Base-by-base conservation (phyloP, 2,888 invertebrate genomes). In the Archips xylosteana region DNA sequence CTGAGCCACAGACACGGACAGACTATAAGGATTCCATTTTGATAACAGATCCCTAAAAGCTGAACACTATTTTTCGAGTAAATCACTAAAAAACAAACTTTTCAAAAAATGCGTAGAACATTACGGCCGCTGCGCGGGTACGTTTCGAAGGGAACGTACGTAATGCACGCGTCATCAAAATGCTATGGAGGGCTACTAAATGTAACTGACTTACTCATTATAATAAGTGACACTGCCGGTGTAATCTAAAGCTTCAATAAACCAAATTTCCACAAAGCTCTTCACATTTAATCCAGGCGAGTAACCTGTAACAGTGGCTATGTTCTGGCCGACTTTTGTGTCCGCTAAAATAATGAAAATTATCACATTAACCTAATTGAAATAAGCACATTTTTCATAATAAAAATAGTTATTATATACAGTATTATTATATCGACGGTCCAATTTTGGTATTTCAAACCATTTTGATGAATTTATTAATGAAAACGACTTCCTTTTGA, bases 221-320 rank as follows among this genome's bases (percentile, higher is more conserved):
- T 91, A 93, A 83, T 87, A 92, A 5, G 87, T 77, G 13, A 92
- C 87, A 71, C 80, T 89, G 70, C 90, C 92, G 0, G 59, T 77
- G 71, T 89, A 93, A 36, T 87, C 81, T 42, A 92, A 72, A 9
- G 85, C 83, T 66, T 87, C 81, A 82, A 92, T 92, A 75, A 88
- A 93, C 94, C 94, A 94, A 62, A 88, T 85, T 74, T 94, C 94
- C 0, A 94, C 82, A 63, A 92, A 89, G 72, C 88, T 90, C 66
- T 85, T 89, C 3, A 92, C 84, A 36, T 80, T 85, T 2, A 92
- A 80, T 0, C 87, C 85, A 0, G 88, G 80, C 0, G 92, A 79
- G 0, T 85, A 80, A 0, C 90, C 92, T 1, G 80, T 57, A 2
- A 94, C 83, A 2, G 89, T 87, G 5, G 87, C 92, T 65, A 94